These are phyloP conservation scores for Drosophila elegans DNA, from an alignment of 1,140 invertebrate species.

Conservation along the genomic window DNA sequence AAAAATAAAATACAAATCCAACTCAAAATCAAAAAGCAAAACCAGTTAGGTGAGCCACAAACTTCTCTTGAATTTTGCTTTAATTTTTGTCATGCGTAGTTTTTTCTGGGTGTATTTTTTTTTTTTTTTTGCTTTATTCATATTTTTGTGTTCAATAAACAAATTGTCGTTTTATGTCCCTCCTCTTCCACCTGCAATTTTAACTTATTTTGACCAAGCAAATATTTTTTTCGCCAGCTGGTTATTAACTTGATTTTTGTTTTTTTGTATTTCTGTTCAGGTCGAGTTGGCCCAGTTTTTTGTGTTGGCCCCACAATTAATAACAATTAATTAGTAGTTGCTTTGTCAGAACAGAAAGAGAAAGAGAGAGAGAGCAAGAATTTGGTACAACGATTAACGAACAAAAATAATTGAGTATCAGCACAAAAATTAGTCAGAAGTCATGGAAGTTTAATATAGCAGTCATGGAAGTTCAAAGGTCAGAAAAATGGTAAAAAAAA, in stretches of 20 bases:
- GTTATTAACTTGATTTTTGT: constrained; percentile 19
- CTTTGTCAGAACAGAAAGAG: constrained; percentile 34
- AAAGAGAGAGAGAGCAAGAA: constrained; percentile 18
- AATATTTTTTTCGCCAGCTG: constrained; percentile 21
- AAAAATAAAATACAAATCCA: constrained; percentile 48
- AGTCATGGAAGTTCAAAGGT: constrained; percentile 12
- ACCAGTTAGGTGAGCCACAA: constrained; percentile 66
- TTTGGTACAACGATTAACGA: constrained; percentile 29
- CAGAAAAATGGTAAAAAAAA: constrained; percentile 1
- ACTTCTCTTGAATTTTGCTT: constrained; percentile 50
- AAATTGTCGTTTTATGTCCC: constrained; percentile 54
- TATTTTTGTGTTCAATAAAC: constrained; percentile 64
- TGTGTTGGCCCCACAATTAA: constrained; percentile 57
- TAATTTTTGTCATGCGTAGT: constrained; percentile 37
- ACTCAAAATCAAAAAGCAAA: constrained; percentile 42
- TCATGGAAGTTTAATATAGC: constrained; percentile 13
- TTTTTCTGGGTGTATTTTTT: constrained; percentile 12
- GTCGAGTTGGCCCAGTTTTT: constrained; percentile 70
- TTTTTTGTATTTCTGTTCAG: constrained; percentile 35
- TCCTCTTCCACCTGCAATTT: constrained; percentile 51
- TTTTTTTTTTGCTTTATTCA: constrained; percentile 13
- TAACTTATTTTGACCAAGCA: constrained; percentile 38
- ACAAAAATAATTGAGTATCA: constrained; percentile 24
- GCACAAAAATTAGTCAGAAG: constrained; percentile 32
- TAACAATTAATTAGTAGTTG: constrained; percentile 71